Evolutionary conservation across 2,888 invertebrate genomes (phyloP).

Genomic region (Eupithecia inturbata): DNA sequence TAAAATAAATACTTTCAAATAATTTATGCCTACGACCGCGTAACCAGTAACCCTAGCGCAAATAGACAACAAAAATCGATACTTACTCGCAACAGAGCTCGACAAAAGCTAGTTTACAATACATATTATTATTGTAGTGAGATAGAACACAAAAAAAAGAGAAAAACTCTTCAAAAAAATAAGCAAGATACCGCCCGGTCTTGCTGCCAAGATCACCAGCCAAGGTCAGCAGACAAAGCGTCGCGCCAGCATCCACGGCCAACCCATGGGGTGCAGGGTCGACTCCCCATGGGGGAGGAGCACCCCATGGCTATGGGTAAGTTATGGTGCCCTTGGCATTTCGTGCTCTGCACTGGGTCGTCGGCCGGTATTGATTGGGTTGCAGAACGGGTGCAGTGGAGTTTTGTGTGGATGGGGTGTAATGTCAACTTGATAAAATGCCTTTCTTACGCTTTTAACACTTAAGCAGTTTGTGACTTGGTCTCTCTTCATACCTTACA

Average conservation of each 20-base stretch:
- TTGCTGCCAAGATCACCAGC: slow-evolving; percentile 24
- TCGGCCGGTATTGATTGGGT: slow-evolving; percentile 58
- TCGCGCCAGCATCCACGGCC: slow-evolving; percentile 29
- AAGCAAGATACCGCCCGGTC: slow-evolving; percentile 4
- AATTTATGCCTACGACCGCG: too few species aligned
- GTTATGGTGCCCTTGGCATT: slow-evolving; percentile 56
- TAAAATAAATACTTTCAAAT: too few species aligned
- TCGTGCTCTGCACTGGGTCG: slow-evolving; percentile 52
- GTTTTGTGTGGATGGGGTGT: background rate
- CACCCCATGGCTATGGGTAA: slow-evolving; percentile 13
- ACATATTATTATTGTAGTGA: too few species aligned
- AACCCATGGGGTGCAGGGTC: slow-evolving; percentile 2
- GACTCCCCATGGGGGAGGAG: slow-evolving; percentile 6
- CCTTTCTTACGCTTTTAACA: background rate
- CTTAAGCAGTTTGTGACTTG: too few species aligned
- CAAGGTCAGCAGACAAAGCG: slow-evolving; percentile 34
- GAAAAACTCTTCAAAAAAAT: too few species aligned
- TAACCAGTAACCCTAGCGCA: too few species aligned
- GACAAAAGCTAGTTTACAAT: background rate
- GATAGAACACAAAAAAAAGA: too few species aligned
- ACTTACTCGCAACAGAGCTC: too few species aligned
- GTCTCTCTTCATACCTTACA: too few species aligned
- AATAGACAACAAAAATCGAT: too few species aligned
- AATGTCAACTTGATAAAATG: background rate
- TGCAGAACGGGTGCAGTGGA: slow-evolving; percentile 3